phyloP scores from a whole-genome alignment of 1,140 invertebrate species.

The Penaeus indicus region DNA sequence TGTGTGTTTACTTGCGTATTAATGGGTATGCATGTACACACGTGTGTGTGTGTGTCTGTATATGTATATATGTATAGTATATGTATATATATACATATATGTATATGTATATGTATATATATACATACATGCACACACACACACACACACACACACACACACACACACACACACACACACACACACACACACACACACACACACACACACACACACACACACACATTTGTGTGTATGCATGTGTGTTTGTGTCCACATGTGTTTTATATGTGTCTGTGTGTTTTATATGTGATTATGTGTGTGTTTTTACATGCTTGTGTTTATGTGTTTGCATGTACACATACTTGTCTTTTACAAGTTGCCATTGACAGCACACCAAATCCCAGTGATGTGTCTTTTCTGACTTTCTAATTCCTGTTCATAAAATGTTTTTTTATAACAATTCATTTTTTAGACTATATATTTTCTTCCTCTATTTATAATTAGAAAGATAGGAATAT shows the following conservation, averaged over 20 bases:
- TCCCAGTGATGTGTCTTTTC: too few relatives aligned
- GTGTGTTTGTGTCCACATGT: neutral
- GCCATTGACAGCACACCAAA: neutral
- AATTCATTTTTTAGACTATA: too few relatives aligned
- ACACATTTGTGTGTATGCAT: neutral
- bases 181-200: neutral
- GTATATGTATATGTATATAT: conserved; percentile 26
- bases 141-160: neutral
- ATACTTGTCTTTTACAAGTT: neutral
- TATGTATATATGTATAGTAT: too few relatives aligned
- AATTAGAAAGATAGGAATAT: too few relatives aligned
- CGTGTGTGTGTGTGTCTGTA: too few relatives aligned
- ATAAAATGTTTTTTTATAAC: too few relatives aligned
- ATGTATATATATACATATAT: neutral
- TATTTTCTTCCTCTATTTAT: too few relatives aligned
- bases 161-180: neutral
- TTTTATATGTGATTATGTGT: neutral
- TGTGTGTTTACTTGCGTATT: too few relatives aligned
- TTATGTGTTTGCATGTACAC: neutral
- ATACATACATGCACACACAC: conserved; percentile 17
- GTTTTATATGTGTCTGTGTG: neutral
- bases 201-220: neutral
- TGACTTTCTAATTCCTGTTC: too few relatives aligned
- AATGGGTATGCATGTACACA: too few relatives aligned
- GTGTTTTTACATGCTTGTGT: neutral